A percentile compares a stretch with the other conserved stretches of the same genome.
phyloP scores from a whole-genome alignment of 2,797 vertebrate genomes.

The Syngnathus acus region DNA sequence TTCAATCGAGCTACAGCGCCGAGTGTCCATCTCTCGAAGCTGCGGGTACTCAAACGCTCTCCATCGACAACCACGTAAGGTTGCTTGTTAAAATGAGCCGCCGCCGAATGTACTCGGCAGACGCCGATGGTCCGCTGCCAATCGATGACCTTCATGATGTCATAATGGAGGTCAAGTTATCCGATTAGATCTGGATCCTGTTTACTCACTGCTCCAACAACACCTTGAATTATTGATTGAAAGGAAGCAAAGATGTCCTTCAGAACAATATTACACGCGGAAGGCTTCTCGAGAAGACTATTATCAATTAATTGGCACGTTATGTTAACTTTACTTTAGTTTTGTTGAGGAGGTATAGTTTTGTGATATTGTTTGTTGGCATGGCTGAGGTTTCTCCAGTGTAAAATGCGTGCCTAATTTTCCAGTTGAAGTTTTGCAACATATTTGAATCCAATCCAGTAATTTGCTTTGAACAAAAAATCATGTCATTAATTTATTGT shows the following conservation, averaged over 20 bases:
- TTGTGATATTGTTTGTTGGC: background rate
- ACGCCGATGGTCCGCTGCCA: slow-evolving; percentile 36
- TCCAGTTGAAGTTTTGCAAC: too few relatives aligned
- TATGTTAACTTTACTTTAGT: background rate
- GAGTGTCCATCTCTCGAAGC: background rate
- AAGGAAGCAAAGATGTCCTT: slow-evolving; percentile 26
- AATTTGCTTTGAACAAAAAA: background rate
- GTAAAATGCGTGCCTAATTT: background rate
- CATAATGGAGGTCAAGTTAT: slow-evolving; percentile 54
- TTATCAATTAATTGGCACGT: slow-evolving; percentile 7
- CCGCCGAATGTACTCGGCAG: slow-evolving; percentile 31
- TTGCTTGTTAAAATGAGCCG: slow-evolving; percentile 23
- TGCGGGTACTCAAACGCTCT: slow-evolving; percentile 23
- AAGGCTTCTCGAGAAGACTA: slow-evolving; percentile 3
- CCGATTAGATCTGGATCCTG: slow-evolving; percentile 39
- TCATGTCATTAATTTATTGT: too few relatives aligned
- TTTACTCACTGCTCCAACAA: slow-evolving; percentile 48
- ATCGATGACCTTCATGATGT: slow-evolving; percentile 52
- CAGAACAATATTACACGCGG: slow-evolving; percentile 23
- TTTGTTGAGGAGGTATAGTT: background rate
- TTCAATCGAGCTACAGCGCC: slow-evolving; percentile 16
- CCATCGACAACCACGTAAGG: slow-evolving; percentile 12
- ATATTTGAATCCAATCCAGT: too few relatives aligned
- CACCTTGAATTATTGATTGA: slow-evolving; percentile 55
- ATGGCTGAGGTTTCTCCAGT: background rate